Conservation (phyloP, 2,113 vertebrate genomes). For the Tor tambroides region DNA sequence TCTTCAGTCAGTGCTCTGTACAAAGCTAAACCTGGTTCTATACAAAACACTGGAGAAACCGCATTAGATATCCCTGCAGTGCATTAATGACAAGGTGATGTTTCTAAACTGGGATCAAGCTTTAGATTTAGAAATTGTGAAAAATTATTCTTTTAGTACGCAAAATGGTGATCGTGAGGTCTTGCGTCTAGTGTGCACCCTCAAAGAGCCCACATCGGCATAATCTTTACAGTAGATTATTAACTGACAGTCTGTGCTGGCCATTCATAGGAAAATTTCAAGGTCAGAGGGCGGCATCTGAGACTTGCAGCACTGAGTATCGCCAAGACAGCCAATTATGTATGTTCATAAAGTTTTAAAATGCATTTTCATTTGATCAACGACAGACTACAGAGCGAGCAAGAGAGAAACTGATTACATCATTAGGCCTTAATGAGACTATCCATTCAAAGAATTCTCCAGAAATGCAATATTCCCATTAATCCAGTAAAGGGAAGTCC, state of each 20-base stretch:
- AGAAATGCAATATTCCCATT: slow-evolving; percentile 11
- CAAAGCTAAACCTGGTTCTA: background rate
- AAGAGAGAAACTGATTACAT: slow-evolving; percentile 15
- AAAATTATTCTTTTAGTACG: background rate
- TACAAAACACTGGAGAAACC: background rate
- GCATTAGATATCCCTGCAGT: background rate
- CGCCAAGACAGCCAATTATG: background rate
- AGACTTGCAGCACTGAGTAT: background rate
- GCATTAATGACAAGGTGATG: background rate
- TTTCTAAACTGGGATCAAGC: background rate
- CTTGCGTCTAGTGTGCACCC: background rate
- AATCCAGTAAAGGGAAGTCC: slow-evolving; percentile 33
- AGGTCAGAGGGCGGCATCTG: background rate
- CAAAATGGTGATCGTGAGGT: background rate
- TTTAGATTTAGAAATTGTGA: background rate
- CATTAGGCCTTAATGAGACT: slow-evolving; percentile 14
- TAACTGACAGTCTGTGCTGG: background rate
- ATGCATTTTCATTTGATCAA: background rate
- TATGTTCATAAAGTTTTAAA: slow-evolving; percentile 7
- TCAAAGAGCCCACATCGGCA: background rate
- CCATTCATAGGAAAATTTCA: background rate
- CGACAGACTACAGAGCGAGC: background rate
- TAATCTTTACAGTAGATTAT: background rate
- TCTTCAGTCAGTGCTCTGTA: background rate
- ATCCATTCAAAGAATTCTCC: slow-evolving; percentile 2